Evolutionary conservation across 1,140 invertebrate genomes (phyloP).

Genomic region (Apis florea): DNA sequence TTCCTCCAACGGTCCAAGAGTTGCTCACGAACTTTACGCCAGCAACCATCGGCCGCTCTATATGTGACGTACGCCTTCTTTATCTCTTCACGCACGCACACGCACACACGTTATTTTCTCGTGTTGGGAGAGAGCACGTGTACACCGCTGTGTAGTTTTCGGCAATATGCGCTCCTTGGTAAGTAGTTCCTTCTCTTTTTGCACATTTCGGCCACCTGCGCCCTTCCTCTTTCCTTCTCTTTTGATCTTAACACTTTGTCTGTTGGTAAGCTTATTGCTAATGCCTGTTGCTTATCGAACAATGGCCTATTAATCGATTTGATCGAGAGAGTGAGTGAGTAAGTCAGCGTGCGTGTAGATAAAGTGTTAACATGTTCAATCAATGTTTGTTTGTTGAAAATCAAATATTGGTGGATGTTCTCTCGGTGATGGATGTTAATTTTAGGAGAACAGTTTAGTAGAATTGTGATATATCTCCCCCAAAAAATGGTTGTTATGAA

Average conservation of each 20-base stretch:
- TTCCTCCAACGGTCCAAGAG: slow-evolving; percentile 75
- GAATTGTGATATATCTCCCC: no score
- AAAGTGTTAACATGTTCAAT: no score
- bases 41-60: slow-evolving; percentile 72
- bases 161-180: slow-evolving; percentile 60
- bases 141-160: slow-evolving; percentile 32
- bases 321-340: no score
- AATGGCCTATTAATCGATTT: no score
- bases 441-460: no score
- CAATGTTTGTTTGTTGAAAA: no score
- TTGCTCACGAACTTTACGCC: slow-evolving; percentile 76
- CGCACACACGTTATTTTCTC: slow-evolving; percentile 9
- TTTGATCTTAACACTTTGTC: not conserved
- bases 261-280: no score
- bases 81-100: slow-evolving; percentile 7
- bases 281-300: no score
- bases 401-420: no score
- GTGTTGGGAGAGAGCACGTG: slow-evolving; percentile 21
- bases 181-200: slow-evolving; percentile 48
- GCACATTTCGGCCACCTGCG: not conserved
- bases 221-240: not conserved
- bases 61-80: slow-evolving; percentile 58
- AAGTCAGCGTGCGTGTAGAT: no score
- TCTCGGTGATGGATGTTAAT: no score
- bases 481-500: no score